Conservation (phyloP, 37 sponge, comb jelly and placozoan genomes). For the Amphimedon queenslandica region DNA sequence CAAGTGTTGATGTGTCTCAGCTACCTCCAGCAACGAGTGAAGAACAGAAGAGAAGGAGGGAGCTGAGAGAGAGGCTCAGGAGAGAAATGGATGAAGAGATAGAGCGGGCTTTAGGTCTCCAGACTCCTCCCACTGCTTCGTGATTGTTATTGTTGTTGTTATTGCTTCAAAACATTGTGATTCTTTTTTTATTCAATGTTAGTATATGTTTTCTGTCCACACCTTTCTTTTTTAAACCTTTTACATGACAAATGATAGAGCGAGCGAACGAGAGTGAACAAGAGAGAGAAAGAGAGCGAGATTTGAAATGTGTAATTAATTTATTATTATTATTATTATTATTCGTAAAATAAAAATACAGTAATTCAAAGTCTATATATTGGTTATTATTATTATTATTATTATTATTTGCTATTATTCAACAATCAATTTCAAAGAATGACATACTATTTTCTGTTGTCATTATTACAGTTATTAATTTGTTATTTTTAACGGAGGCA, state of each 20-base stretch:
- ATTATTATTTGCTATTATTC: too few relatives aligned
- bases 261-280: not conserved
- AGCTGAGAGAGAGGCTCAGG: not conserved
- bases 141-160: too few relatives aligned
- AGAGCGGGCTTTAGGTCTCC: too few relatives aligned
- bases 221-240: too few relatives aligned
- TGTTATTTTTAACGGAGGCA: too few relatives aligned
- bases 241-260: not conserved
- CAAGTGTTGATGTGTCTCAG: not conserved
- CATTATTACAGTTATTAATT: too few relatives aligned
- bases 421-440: too few relatives aligned
- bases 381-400: not conserved
- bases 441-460: too few relatives aligned
- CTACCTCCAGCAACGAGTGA: not conserved
- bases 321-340: not conserved
- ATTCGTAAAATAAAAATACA: not conserved
- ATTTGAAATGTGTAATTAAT: not conserved
- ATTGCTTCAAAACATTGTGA: too few relatives aligned
- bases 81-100: not conserved
- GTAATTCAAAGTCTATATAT: not conserved
- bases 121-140: too few relatives aligned
- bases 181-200: too few relatives aligned
- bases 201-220: too few relatives aligned
- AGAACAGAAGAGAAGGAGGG: not conserved
- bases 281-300: not conserved